A percentile compares a stretch with the other conserved stretches of the same genome.
Conservation (phyloP, 2,888 invertebrate species). For the Sarcophaga subvicina region DNA sequence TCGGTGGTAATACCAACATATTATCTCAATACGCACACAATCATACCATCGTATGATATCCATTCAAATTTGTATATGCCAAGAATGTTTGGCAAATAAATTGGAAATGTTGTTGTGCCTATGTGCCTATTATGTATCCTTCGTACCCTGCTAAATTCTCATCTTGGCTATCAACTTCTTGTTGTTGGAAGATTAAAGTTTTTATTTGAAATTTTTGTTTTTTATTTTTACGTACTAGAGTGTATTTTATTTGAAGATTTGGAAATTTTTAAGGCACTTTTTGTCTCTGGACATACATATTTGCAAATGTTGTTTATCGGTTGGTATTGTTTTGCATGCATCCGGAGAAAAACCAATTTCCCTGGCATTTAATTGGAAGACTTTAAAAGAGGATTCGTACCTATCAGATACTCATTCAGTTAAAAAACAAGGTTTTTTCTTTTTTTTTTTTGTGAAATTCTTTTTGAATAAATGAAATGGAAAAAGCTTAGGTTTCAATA, state of each 20-base stretch:
- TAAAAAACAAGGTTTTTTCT: not conserved
- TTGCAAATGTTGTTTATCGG: constrained; percentile 9
- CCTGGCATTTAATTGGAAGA: not conserved
- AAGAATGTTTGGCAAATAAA: not conserved
- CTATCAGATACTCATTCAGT: not conserved
- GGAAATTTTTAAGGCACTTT: not conserved
- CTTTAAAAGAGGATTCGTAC: not conserved
- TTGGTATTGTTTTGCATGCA: constrained; percentile 1
- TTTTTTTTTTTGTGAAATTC: not conserved
- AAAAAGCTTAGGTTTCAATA: no score
- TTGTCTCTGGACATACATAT: not conserved
- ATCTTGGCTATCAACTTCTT: not conserved
- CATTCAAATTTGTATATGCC: not conserved
- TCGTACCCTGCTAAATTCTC: not conserved
- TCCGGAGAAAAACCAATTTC: constrained; percentile 19
- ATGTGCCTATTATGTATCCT: not conserved
- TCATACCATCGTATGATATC: not conserved
- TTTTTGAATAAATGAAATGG: not conserved
- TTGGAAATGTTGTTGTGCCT: not conserved
- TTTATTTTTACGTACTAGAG: not conserved
- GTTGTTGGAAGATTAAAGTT: not conserved
- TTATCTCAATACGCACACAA: not conserved
- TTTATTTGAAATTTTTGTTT: not conserved
- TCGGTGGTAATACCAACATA: not conserved
- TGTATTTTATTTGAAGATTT: not conserved